These are phyloP conservation scores for Coelogynopora nodosa DNA, from an alignment of 2,888 invertebrate genomes.

Conservation along the genomic window DNA sequence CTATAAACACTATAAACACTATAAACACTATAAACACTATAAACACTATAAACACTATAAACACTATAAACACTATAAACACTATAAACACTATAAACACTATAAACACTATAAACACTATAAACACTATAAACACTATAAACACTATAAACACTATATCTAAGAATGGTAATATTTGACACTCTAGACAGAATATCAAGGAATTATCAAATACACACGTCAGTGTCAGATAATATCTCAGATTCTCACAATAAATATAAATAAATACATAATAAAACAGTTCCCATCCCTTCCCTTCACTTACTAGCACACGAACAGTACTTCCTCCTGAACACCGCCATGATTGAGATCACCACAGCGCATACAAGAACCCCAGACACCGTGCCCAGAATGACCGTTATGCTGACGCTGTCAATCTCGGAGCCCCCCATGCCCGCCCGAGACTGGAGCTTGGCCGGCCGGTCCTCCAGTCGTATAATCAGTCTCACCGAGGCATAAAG, in stretches of 20 bases:
- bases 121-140: too few relatives aligned
- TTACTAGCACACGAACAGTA: neutral
- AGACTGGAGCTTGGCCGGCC: neutral
- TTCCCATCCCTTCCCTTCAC: neutral
- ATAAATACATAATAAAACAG: neutral
- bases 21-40: too few relatives aligned
- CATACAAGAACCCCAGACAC: conserved; percentile 2
- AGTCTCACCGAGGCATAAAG: neutral
- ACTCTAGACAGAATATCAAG: too few relatives aligned
- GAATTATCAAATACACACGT: too few relatives aligned
- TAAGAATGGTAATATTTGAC: too few relatives aligned
- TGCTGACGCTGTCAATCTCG: neutral
- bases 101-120: too few relatives aligned
- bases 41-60: too few relatives aligned
- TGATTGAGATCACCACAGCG: neutral
- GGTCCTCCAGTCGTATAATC: conserved; percentile 9
- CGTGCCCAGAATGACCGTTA: conserved; percentile 9
- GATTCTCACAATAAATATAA: neutral
- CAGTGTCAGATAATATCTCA: too few relatives aligned
- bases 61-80: too few relatives aligned
- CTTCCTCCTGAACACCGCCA: neutral
- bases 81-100: too few relatives aligned
- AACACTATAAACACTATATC: too few relatives aligned
- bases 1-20: too few relatives aligned
- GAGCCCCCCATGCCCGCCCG: neutral